phyloP scores from a whole-genome alignment of 2,113 vertebrate species.

The Suricata suricatta region DNA sequence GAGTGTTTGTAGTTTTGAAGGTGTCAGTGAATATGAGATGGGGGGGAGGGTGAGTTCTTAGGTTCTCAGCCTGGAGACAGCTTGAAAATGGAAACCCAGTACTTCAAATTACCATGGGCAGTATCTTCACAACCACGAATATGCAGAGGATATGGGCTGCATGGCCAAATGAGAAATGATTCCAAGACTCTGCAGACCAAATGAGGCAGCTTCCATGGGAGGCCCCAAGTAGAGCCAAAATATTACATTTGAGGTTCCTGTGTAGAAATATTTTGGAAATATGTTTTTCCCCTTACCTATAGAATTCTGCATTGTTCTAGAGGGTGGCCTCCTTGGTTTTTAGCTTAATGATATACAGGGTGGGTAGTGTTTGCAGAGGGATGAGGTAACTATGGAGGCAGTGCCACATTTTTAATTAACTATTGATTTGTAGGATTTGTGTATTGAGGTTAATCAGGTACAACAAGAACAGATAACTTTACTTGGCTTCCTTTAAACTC shows the following conservation, averaged over 20 bases:
- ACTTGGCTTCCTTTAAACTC: conserved; percentile 60
- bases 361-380: not conserved
- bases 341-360: not conserved
- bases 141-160: not conserved
- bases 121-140: not conserved
- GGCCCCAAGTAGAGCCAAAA: not conserved
- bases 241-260: not conserved
- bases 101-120: not conserved
- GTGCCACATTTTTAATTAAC: conserved; percentile 77
- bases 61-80: not conserved
- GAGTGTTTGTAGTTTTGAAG: conserved; percentile 36
- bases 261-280: not conserved
- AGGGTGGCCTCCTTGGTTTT: not conserved
- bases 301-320: not conserved
- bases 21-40: not conserved
- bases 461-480: conserved; percentile 72
- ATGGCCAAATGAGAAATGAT: not conserved
- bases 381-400: conserved; percentile 40
- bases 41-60: not conserved
- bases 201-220: not conserved
- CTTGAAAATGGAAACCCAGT: not conserved
- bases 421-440: conserved; percentile 80
- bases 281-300: not conserved
- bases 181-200: not conserved
- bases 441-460: conserved; percentile 70